A percentile compares a stretch with the other conserved stretches of the same genome.
phyloP scores from a whole-genome alignment of 1,140 invertebrate genomes.

The Anoplophora glabripennis region DNA sequence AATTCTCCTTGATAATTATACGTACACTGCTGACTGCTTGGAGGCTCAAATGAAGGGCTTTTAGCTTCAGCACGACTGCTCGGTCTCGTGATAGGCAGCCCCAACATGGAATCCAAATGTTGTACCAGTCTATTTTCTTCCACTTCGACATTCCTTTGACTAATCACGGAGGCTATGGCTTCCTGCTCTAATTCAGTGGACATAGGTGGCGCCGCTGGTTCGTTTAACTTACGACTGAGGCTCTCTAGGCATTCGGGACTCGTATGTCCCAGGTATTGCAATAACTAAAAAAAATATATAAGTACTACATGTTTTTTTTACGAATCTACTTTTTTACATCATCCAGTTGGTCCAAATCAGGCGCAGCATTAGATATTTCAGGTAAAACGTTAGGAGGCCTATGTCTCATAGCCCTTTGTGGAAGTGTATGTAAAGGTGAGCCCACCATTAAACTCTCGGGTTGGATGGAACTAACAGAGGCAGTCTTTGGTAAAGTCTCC shows the following conservation, averaged over 20 bases:
- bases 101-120: conserved; percentile 36
- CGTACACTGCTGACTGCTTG: conserved; percentile 16
- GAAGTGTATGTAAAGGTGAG: conserved; percentile 50
- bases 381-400: conserved; percentile 73
- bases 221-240: conserved; percentile 67
- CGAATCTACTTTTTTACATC: conserved; percentile 63
- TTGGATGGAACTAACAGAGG: conserved; percentile 25
- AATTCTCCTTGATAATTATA: not conserved
- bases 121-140: conserved; percentile 51
- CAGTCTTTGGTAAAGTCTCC: conserved; percentile 7
- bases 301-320: conserved; percentile 11
- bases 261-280: conserved; percentile 87
- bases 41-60: conserved; percentile 3
- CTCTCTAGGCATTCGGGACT: conserved; percentile 86
- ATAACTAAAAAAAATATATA: conserved; percentile 58
- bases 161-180: conserved; percentile 78
- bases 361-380: conserved; percentile 75
- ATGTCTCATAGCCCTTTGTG: conserved; percentile 67
- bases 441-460: conserved; percentile 48
- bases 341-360: conserved; percentile 89
- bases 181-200: conserved; percentile 72
- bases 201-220: conserved; percentile 66
- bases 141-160: conserved; percentile 73
- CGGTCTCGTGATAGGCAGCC: conserved; percentile 37
- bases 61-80: conserved; percentile 15